Evolutionary conservation across 2,888 invertebrate genomes (phyloP), one percentile per base, ranked within the genome.

Genomic region (Crocallis elinguaria): DNA sequence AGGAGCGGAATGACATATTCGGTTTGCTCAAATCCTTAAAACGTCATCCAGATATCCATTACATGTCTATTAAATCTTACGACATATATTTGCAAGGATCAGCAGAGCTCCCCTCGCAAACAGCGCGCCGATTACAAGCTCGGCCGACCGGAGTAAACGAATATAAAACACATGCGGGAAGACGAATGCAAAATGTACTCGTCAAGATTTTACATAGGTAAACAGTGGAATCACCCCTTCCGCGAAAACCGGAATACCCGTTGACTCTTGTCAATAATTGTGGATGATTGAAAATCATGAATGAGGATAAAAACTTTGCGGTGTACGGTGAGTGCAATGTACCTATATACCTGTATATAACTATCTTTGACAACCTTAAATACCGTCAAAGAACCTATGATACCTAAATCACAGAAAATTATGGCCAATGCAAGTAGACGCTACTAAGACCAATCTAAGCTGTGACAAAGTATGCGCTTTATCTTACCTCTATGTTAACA

Each of bases 11-110:
- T 89, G 89, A 88, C 90, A 88, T 89, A 89, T 89, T 90, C 87
- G 86, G 91, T 90, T 90, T 91, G 90, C 91, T 79, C 89, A 91
- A 91, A 91, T 90, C 91, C 91, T 91, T 90, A 90, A 90, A 90
- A 87, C 85, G 91, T 90, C 91, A 91, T 91, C 88, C 89, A 89
- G 90, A 91, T 90, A 91, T 91, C 91, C 89, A 91, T 91, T 90
- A 91, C 91, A 91, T 90, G 88, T 90, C 88, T 90, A 91, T 91
- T 91, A 91, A 90, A 90, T 90, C 91, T 90, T 86, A 90, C 89
- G 91, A 91, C 91, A 90, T 89, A 90, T 90, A 90, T 89, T 89
- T 85, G 91, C 84, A 86, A 87, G 89, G 88, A 88, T 89, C 88
- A 88, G 87, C 89, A 86, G 77, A 74, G 81, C 74, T 85, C 88